Base-by-base conservation (phyloP, 2,797 vertebrate species). In the Prunella strophiata region DNA sequence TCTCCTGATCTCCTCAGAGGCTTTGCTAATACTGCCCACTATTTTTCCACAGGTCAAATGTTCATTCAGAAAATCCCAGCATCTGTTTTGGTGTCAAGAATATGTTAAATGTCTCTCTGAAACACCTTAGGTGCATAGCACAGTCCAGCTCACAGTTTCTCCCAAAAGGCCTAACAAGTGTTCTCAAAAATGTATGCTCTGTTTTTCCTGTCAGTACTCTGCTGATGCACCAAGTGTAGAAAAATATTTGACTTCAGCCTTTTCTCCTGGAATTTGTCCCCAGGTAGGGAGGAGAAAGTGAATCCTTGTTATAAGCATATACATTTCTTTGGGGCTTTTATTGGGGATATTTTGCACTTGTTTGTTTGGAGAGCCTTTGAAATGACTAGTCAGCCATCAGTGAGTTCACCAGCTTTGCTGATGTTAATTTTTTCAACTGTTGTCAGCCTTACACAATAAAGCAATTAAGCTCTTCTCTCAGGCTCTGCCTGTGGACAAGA, bases 211-310 rank as follows among this genome's bases (percentile, higher is more conserved):
- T n/a, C 62, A 88, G 73, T 88, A 27, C 18, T 70, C 73, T 78
- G 66, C 30, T 81, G 43, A 75, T 1, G 1, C n/a, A 66, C 47
- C 36, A 82, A 32, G 19, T 2, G 1, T 26, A 54, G 54, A 90
- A 91, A 90, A 81, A 81, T 61, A 83, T 80, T 94, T 94, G 4
- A 80, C 36, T 88, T 84, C 62, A 84, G 18, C n/a, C 16, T 93
- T 51, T 7, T 43, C 13, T 90, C 20, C 26, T 66, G n/a, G 50
- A 91, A 86, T 75, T 72, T 72, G 5, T 75, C 11, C 30, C 17
- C 12, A 43, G 18, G 13, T 43, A 38, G 5, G 13, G 8, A 80
- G 25, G 8, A 76, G 10, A 83, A 78, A 50, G 2, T 38, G 20
- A 75, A 13, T 62, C 16, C 10, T 62, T 48, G 9, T 71, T 80